Evolutionary conservation across 2,888 invertebrate genomes (phyloP).

Genomic region (Polydrusus cervinus): DNA sequence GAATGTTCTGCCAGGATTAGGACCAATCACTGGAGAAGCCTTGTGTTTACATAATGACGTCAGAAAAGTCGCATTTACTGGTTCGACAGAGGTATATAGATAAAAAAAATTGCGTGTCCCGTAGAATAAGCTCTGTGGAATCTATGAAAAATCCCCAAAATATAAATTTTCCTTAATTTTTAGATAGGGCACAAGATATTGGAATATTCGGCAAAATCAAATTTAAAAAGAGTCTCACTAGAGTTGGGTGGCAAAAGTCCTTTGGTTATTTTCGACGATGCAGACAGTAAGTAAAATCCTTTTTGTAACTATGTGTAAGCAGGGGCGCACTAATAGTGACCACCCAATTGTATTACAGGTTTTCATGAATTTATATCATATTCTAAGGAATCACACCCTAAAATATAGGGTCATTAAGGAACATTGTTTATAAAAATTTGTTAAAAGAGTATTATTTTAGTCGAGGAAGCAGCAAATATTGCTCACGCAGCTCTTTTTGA

Average conservation of each 20-base stretch:
- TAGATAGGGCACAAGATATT: slow-evolving; percentile 76
- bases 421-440: no score
- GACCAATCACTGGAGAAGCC: slow-evolving; percentile 83
- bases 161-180: slow-evolving; percentile 30
- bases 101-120: not conserved
- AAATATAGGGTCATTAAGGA: no score
- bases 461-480: slow-evolving; percentile 77
- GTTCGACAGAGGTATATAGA: slow-evolving; percentile 78
- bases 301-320: no score
- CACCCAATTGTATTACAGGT: no score
- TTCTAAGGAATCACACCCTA: no score
- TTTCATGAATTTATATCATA: no score
- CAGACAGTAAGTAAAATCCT: slow-evolving; percentile 79
- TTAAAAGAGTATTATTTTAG: slow-evolving; percentile 67
- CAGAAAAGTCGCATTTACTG: slow-evolving; percentile 87
- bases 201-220: slow-evolving; percentile 82
- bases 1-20: slow-evolving; percentile 84
- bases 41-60: slow-evolving; percentile 80
- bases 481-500: slow-evolving; percentile 80
- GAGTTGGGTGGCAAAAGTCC: slow-evolving; percentile 95
- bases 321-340: no score
- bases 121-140: not conserved
- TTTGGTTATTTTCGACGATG: slow-evolving; percentile 87
- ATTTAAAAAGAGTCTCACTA: slow-evolving; percentile 87
- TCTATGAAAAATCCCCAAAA: not conserved